phyloP scores from a whole-genome alignment of 2,888 invertebrate species.

The Phasia obesa region DNA sequence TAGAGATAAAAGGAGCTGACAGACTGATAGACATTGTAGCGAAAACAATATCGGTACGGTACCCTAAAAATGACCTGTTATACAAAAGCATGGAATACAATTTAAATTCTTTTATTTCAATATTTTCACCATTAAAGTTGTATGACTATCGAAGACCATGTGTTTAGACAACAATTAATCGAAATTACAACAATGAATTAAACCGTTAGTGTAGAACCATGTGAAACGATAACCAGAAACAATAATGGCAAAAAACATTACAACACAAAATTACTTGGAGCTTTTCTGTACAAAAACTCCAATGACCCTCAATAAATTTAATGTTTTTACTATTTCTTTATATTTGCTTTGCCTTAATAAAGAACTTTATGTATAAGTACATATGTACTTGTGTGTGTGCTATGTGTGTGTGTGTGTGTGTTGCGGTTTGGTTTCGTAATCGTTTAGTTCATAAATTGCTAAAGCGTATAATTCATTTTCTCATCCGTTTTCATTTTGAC shows the following conservation, averaged over 20 bases:
- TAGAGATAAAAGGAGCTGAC: too few species aligned
- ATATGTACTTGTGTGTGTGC: background rate
- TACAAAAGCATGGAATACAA: too few species aligned
- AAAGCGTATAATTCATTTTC: conserved; percentile 70
- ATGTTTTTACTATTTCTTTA: conserved; percentile 25
- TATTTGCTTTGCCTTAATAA: conserved; percentile 31
- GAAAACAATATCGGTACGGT: too few species aligned
- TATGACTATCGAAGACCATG: conserved; percentile 4
- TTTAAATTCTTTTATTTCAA: background rate
- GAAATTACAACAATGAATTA: conserved; percentile 26
- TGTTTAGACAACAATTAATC: conserved; percentile 43
- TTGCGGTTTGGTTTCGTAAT: conserved; percentile 50
- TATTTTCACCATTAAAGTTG: background rate
- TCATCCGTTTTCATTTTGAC: conserved; percentile 71
- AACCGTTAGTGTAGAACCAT: conserved; percentile 13
- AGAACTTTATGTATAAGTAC: background rate
- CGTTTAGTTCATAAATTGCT: conserved; percentile 70
- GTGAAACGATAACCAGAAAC: background rate
- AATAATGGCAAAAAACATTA: background rate
- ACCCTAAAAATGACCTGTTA: too few species aligned
- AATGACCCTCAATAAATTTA: conserved; percentile 43
- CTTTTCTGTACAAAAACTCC: conserved; percentile 6
- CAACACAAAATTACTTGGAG: conserved; percentile 30
- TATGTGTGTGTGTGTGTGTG: background rate
- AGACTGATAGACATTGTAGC: too few species aligned